Evolutionary conservation across 2,797 vertebrate species (phyloP).

Genomic region (Ara ararauna): DNA sequence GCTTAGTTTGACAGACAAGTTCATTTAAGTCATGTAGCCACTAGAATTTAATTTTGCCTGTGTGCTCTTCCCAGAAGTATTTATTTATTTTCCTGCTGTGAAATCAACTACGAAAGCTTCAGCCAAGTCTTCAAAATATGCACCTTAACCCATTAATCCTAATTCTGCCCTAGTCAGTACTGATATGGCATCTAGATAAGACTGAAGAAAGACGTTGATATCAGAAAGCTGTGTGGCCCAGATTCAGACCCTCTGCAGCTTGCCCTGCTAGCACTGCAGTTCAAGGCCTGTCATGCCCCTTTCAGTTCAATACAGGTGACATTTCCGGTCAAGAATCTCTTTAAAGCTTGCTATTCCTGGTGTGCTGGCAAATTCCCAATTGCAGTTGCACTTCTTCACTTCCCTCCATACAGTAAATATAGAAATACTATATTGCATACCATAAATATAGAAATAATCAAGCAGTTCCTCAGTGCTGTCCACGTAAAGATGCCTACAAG

Average conservation of each 20-base stretch:
- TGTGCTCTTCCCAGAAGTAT: neutral
- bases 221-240: neutral
- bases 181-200: neutral
- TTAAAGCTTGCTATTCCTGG: neutral
- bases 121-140: neutral
- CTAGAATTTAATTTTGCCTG: neutral
- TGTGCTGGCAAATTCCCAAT: neutral
- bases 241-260: neutral
- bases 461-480: neutral
- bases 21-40: neutral
- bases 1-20: neutral
- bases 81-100: neutral
- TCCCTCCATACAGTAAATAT: neutral
- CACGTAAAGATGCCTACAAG: neutral
- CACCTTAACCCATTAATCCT: neutral
- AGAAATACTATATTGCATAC: neutral
- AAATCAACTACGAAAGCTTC: neutral
- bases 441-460: neutral
- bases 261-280: neutral
- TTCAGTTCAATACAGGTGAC: neutral
- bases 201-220: neutral
- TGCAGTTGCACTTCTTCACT: neutral
- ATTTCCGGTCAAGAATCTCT: neutral
- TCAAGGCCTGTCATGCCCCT: neutral
- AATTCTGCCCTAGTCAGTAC: neutral